Evolutionary conservation across 2,113 vertebrate species (phyloP).

Genomic region (Clarias batrachus): DNA sequence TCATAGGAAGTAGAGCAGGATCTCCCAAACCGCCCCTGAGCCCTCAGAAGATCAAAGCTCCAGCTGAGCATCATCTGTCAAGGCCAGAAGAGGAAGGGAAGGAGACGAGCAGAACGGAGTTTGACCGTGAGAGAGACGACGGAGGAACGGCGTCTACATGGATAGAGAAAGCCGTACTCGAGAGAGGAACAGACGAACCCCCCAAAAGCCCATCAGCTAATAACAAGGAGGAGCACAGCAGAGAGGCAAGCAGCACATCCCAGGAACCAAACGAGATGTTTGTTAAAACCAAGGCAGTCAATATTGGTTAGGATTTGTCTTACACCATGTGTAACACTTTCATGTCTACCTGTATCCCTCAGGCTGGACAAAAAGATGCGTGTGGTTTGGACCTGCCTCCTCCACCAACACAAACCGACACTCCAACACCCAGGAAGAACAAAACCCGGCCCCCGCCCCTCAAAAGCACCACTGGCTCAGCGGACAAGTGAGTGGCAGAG

Average conservation of each 20-base stretch:
- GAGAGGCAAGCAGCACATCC: constrained; percentile 63
- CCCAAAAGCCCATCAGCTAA: constrained; percentile 43
- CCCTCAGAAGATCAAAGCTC: constrained; percentile 69
- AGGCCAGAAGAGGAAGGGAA: constrained; percentile 59
- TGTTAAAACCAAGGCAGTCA: background rate
- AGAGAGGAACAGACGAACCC: constrained; percentile 50
- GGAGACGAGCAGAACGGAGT: constrained; percentile 49
- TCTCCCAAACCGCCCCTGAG: constrained; percentile 61
- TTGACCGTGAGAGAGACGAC: constrained; percentile 40
- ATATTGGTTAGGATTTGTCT: background rate
- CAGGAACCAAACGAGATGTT: background rate
- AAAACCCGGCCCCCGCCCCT: constrained; percentile 88
- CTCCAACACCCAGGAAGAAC: constrained; percentile 75
- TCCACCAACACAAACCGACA: constrained; percentile 62
- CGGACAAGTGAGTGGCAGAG: constrained; percentile 80
- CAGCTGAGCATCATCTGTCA: constrained; percentile 67
- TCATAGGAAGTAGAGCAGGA: constrained; percentile 45
- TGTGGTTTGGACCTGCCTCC: constrained; percentile 65
- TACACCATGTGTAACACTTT: no score
- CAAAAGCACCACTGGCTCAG: constrained; percentile 83
- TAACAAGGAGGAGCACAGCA: constrained; percentile 55
- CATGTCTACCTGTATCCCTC: constrained; percentile 3
- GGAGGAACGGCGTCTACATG: constrained; percentile 34
- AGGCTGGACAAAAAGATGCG: constrained; percentile 63
- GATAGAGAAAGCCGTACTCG: constrained; percentile 52